These are phyloP conservation scores for Lottia scabra DNA, from an alignment of 2,888 invertebrate species.

Conservation along the genomic window DNA sequence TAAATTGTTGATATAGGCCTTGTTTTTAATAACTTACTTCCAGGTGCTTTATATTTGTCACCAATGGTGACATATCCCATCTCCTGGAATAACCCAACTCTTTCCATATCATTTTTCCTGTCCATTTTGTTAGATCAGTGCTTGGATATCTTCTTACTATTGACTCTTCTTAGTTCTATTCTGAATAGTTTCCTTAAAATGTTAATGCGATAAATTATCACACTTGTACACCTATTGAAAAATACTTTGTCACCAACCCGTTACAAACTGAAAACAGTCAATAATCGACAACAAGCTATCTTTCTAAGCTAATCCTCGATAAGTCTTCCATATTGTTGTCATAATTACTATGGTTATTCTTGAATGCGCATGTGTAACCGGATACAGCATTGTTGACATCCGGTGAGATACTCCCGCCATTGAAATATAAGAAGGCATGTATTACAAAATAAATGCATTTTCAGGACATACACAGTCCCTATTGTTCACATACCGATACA, in stretches of 20 bases:
- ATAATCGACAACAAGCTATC: not conserved
- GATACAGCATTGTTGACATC: not conserved
- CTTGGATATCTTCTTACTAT: not conserved
- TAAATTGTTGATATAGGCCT: no score
- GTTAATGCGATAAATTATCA: no score
- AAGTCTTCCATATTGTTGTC: slow-evolving; percentile 43
- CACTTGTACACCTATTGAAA: no score
- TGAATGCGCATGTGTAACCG: slow-evolving; percentile 21
- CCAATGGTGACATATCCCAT: slow-evolving; percentile 67
- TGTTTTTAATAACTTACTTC: slow-evolving; percentile 35
- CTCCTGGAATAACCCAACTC: slow-evolving; percentile 69
- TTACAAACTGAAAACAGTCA: not conserved
- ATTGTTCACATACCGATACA: no score
- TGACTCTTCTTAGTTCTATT: not conserved
- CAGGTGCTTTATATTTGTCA: slow-evolving; percentile 61
- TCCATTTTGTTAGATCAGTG: slow-evolving; percentile 42
- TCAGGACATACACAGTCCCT: no score
- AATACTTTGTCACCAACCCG: no score
- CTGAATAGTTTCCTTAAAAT: no score
- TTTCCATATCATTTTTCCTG: slow-evolving; percentile 68
- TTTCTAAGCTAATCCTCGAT: not conserved
- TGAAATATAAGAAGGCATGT: no score
- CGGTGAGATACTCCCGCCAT: no score
- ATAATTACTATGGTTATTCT: slow-evolving; percentile 58
- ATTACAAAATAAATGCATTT: no score